Base-by-base conservation (phyloP, 2,888 invertebrate genomes). In the Himalopsyche japonica region DNA sequence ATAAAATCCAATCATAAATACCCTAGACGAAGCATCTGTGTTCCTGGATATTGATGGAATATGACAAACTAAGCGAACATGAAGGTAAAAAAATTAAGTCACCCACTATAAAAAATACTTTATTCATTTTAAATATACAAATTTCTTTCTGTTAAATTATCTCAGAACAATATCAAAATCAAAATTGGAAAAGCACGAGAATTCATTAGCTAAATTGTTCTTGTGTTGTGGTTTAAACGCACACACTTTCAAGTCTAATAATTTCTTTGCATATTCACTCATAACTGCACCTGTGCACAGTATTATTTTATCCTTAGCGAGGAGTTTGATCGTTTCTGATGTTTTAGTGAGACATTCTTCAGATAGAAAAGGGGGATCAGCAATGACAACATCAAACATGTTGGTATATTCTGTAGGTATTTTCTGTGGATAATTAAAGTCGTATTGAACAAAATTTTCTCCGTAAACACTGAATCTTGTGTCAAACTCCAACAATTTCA, bases 321-420 rank as follows among this genome's bases (percentile, higher is more conserved):
- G 89, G 88, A 94, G 94, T 87, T 94, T 95, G 1, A 98, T 94
- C 0, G 97, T 97, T 84, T 94, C 91, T 0, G 97, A 94, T 0
- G 95, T 95, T 92, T 98, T 98, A 0, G 94, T 93, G 79, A 98
- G 93, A 90, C 99, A 99, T 89, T 98, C 98, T 88, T 97, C 96
- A 0, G 98, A 96, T 3, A 99, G 92, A 90, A 98, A 99, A 0
- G 99, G 99, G 0, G 99, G 99, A 91, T 99, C 99, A 0, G 96
- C 97, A 82, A 99, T 92, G 0, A 99, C 96, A 32, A 99, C 89
- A 90, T 98, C 97, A 89, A 95, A 98, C 77, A 91, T 89, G 30
- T 91, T 91, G 1, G 91, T 88, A 18, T 94, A 90, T 15, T 95
- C 94, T 47, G 92, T 89, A 0, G 95, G 94, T 18, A 97, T 88